These are phyloP conservation scores for Atta colombica DNA, from an alignment of 1,140 invertebrate genomes.

Conservation along the genomic window DNA sequence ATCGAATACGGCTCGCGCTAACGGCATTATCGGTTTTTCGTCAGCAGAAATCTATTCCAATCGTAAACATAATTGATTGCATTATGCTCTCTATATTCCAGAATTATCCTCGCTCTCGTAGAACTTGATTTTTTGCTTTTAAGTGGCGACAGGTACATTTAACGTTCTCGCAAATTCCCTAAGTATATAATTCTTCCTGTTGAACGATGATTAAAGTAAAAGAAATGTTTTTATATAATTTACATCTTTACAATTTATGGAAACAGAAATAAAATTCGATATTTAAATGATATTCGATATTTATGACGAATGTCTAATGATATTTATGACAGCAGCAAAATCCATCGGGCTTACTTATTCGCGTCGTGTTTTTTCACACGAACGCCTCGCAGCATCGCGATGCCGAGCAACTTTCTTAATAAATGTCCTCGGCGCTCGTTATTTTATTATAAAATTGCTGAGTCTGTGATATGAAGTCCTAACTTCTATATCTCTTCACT, in stretches of 20 bases:
- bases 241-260: not conserved
- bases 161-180: not conserved
- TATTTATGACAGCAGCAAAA: not conserved
- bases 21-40: constrained; percentile 50
- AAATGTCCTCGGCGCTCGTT: constrained; percentile 48
- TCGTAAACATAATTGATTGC: constrained; percentile 52
- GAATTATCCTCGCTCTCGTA: constrained; percentile 24
- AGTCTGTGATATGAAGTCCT: constrained; percentile 1
- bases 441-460: constrained; percentile 59
- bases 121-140: not conserved
- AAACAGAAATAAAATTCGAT: not conserved
- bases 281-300: too few relatives aligned
- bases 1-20: constrained; percentile 23
- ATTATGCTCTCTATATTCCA: constrained; percentile 35
- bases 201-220: not conserved
- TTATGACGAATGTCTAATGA: not conserved
- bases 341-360: constrained; percentile 28
- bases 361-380: constrained; percentile 6
- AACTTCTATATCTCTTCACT: constrained; percentile 48
- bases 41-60: constrained; percentile 41
- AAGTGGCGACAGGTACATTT: not conserved
- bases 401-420: constrained; percentile 48
- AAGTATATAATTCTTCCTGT: not conserved
- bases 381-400: constrained; percentile 30
- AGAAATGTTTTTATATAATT: not conserved